phyloP scores from a whole-genome alignment of 92 coral and sea anemone genomes.

The Zoanthus gigantus region DNA sequence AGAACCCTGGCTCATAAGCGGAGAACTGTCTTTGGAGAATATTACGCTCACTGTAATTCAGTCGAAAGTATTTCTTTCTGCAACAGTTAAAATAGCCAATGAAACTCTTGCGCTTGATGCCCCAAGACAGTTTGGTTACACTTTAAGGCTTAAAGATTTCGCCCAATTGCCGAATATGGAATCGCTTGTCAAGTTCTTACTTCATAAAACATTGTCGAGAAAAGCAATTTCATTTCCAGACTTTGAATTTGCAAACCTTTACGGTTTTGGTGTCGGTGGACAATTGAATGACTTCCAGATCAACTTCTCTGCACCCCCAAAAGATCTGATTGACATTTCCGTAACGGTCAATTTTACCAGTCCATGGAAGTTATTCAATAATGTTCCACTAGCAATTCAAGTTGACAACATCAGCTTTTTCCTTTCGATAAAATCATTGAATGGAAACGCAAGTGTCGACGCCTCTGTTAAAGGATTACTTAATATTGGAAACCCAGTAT shows the following conservation, averaged over 20 bases:
- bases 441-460: conserved; percentile 30
- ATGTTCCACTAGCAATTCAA: conserved; percentile 14
- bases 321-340: conserved; percentile 22
- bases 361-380: conserved; percentile 51
- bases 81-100: conserved; percentile 1
- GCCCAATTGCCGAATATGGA: conserved; percentile 23
- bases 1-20: conserved; percentile 39
- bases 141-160: conserved; percentile 3
- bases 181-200: not conserved
- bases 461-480: conserved; percentile 55
- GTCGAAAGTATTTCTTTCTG: conserved; percentile 29
- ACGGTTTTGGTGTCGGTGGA: conserved; percentile 38
- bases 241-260: conserved; percentile 48
- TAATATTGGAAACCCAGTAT: conserved; percentile 50
- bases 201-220: conserved; percentile 24
- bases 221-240: conserved; percentile 41
- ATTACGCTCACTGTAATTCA: conserved; percentile 19
- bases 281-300: conserved; percentile 40
- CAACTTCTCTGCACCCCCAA: conserved; percentile 19
- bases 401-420: conserved; percentile 22
- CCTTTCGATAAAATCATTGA: conserved; percentile 8
- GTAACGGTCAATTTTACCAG: conserved; percentile 30
- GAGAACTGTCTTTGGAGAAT: conserved; percentile 27
- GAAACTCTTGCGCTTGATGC: conserved; percentile 8
- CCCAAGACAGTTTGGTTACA: conserved; percentile 25